Evolutionary conservation across 2,113 vertebrate genomes (phyloP), one percentile per base, ranked within the genome.

Genomic region (Patagioenas fasciata): DNA sequence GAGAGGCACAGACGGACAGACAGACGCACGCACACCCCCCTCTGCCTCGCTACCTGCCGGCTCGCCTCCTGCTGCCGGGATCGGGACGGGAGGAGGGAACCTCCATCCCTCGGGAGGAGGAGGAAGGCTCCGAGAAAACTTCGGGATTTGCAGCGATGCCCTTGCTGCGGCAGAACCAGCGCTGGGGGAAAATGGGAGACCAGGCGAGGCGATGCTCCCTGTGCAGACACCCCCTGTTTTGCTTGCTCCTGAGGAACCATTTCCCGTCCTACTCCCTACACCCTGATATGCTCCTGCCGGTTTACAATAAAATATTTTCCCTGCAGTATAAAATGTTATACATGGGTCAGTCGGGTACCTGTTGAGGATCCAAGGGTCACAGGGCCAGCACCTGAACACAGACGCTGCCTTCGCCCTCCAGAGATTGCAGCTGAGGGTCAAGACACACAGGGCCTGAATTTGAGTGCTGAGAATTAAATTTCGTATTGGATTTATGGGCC

Each of bases 401-500:
- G 85, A 54, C 1, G 1, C 50, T 20, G 57, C 78, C 73, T 64
- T 51, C 5, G 1, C 57, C 65, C 66, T 69, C 3, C 1, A 60
- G 31, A 80, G n/a, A 58, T 32, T 4, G 9, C 23, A 50, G 50
- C 57, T 34, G 32, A 61, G 85, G 72, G 80, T 78, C 82, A 31
- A 44, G 47, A 31, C 28, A 26, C 34, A 28, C 40, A 28, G 95
- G 95, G 88, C 93, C 90, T 75, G 25, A 40, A 50, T 79, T 0
- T 17, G 60, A 78, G 56, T 1, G 1, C 79, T 4, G 25, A 78
- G 85, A 93, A 57, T 53, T 47, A 51, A 11, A 69, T 71, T 91
- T 93, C 88, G 79, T 88, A 61, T n/a, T 92, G 90, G 90, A 86
- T 84, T 93, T 64, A 78, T 48, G 53, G 96, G 85, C 90, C 88